Conservation (phyloP, 2,888 invertebrate genomes). For the Lasioglossum villosulum region DNA sequence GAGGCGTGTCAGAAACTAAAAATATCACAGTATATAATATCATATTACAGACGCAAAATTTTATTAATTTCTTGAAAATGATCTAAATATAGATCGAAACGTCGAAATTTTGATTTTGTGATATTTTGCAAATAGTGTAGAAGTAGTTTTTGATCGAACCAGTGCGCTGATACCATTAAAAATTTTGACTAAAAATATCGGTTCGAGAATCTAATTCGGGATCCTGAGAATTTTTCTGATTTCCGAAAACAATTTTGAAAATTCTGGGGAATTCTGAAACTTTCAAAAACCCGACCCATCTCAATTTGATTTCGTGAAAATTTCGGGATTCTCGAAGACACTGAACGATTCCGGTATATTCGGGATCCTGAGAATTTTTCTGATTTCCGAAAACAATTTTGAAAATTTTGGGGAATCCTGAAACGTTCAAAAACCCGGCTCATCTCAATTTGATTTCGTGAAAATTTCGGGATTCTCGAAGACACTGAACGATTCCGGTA, state of each 20-base stretch:
- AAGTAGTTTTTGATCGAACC: too few relatives aligned
- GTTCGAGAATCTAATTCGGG: not conserved
- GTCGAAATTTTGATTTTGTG: too few relatives aligned
- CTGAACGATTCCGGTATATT: too few relatives aligned
- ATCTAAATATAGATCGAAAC: too few relatives aligned
- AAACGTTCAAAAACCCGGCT: not conserved
- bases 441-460: not conserved
- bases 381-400: not conserved
- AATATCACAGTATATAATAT: too few relatives aligned
- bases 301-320: not conserved
- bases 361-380: not conserved
- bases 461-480: not conserved
- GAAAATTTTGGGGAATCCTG: not conserved
- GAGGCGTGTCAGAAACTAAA: not conserved
- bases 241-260: not conserved
- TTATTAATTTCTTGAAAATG: too few relatives aligned
- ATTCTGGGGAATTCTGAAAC: not conserved
- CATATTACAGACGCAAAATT: too few relatives aligned
- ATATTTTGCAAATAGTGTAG: too few relatives aligned
- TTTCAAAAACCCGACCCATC: too few relatives aligned
- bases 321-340: not conserved
- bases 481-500: too few relatives aligned
- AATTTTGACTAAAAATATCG: not conserved
- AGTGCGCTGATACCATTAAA: too few relatives aligned
- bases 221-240: not conserved